These are phyloP conservation scores for Drosophila prostipennis DNA, from an alignment of 2,888 invertebrate genomes.

Conservation along the genomic window DNA sequence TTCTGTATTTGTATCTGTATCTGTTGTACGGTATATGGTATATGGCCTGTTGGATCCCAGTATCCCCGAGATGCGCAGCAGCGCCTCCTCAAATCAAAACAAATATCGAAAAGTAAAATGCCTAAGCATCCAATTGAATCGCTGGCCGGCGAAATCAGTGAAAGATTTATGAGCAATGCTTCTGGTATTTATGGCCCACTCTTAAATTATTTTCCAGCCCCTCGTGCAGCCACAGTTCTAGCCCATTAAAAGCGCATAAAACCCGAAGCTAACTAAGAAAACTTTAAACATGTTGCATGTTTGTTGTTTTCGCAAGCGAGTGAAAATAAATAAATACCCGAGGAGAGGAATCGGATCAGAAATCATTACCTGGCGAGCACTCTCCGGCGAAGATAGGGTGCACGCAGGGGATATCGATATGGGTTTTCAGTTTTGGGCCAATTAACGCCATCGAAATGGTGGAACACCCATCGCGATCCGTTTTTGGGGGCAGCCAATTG, in stretches of 20 bases:
- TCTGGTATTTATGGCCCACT: conserved; percentile 66
- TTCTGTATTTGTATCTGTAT: conserved; percentile 1
- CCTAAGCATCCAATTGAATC: conserved; percentile 74
- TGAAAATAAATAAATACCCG: conserved; percentile 60
- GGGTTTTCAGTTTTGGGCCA: conserved; percentile 47
- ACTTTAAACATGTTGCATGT: conserved; percentile 37
- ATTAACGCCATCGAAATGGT: conserved; percentile 57
- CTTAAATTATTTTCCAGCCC: conserved; percentile 62
- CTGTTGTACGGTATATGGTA: not conserved
- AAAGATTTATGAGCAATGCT: conserved; percentile 81
- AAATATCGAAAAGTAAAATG: conserved; percentile 70
- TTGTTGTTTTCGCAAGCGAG: conserved; percentile 61
- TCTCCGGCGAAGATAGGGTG: conserved; percentile 5
- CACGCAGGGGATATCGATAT: conserved; percentile 19
- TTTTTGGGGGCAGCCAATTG: conserved; percentile 26
- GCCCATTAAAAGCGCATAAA: conserved; percentile 38
- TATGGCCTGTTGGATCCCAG: not conserved
- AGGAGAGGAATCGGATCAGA: not conserved
- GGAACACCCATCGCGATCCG: conserved; percentile 55
- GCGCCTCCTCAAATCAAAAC: conserved; percentile 67
- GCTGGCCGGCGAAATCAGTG: conserved; percentile 75
- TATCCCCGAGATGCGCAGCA: conserved; percentile 29
- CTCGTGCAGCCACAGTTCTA: conserved; percentile 18
- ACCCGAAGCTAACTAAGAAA: conserved; percentile 20
- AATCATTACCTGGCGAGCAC: conserved; percentile 7